Conservation (phyloP, 92 coral and sea anemone species). For the Epizoanthus rinbou region DNA sequence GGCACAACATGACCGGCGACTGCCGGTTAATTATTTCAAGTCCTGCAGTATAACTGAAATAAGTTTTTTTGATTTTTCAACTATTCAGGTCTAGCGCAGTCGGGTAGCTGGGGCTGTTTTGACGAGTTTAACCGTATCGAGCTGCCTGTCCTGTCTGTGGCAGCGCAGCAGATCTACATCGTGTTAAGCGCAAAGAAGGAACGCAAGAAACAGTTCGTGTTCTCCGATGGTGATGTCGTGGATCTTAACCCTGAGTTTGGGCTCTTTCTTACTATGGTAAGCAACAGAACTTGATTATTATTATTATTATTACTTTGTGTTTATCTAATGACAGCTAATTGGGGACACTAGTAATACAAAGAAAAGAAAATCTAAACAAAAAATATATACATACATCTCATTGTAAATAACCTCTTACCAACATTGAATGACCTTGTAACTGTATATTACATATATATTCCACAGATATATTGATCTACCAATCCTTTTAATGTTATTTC, state of each 20-base stretch:
- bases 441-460: too few species aligned
- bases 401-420: not conserved
- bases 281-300: conserved; percentile 4
- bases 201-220: conserved; percentile 83
- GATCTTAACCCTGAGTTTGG: conserved; percentile 91
- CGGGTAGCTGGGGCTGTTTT: conserved; percentile 94
- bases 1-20: too few species aligned
- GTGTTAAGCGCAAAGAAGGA: conserved; percentile 90
- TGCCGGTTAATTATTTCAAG: too few species aligned
- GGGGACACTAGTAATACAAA: too few species aligned
- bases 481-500: not conserved
- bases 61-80: not conserved
- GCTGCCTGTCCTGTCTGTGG: conserved; percentile 90
- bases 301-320: too few species aligned
- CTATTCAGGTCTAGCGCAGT: conserved; percentile 79
- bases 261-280: conserved; percentile 86
- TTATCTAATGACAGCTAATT: too few species aligned
- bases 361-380: too few species aligned
- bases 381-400: not conserved
- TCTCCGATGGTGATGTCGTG: conserved; percentile 89
- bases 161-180: conserved; percentile 92
- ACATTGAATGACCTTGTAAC: not conserved
- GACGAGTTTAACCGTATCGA: conserved; percentile 94
- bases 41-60: too few species aligned
- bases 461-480: not conserved